Conservation (phyloP, 2,113 vertebrate genomes). For the Ptilorrhoa leucosticta region DNA sequence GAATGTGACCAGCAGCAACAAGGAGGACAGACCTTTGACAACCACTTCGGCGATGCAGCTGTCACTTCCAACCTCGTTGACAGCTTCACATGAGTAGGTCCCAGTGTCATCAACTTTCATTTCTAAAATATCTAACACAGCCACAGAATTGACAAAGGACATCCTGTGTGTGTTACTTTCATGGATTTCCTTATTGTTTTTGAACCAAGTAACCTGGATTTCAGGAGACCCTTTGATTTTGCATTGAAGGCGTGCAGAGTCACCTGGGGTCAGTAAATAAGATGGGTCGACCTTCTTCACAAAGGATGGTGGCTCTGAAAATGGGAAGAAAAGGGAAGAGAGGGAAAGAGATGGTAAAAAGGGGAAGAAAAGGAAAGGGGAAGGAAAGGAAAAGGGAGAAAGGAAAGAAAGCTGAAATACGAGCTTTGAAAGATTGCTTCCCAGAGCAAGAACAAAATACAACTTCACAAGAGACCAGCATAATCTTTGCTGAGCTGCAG, state of each 20-base stretch:
- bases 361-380: background rate
- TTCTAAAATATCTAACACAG: conserved; percentile 83
- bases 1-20: background rate
- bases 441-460: background rate
- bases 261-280: conserved; percentile 90
- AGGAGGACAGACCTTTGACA: conserved; percentile 91
- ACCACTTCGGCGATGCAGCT: conserved; percentile 85
- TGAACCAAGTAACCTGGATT: conserved; percentile 93
- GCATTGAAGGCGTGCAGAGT: conserved; percentile 87
- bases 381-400: background rate
- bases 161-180: conserved; percentile 86
- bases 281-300: conserved; percentile 93
- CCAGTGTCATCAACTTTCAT: conserved; percentile 88
- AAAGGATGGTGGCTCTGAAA: conserved; percentile 91
- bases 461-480: background rate
- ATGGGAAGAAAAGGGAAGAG: background rate
- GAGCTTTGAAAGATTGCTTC: background rate
- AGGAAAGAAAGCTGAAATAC: conserved; percentile 12
- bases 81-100: conserved; percentile 91
- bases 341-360: background rate
- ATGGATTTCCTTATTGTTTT: conserved; percentile 88
- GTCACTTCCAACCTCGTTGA: conserved; percentile 92
- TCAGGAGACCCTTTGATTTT: conserved; percentile 92
- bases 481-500: background rate
- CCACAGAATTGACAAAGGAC: conserved; percentile 83